These are phyloP conservation scores for Neogale vison DNA, from an alignment of 2,113 vertebrate genomes.

Conservation along the genomic window DNA sequence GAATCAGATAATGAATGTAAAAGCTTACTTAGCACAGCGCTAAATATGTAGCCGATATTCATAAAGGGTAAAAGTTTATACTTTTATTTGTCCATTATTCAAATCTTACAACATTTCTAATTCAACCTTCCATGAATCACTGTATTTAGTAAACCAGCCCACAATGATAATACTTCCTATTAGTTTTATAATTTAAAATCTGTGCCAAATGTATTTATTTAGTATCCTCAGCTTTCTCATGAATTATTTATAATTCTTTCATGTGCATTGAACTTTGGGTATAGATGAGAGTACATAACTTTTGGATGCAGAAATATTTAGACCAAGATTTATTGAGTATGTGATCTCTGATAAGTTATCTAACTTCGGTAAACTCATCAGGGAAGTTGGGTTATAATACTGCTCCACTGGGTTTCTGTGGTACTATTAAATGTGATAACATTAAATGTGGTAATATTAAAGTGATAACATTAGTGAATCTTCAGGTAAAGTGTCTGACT, in stretches of 20 bases:
- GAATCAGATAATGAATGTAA: neutral
- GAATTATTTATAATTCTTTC: neutral
- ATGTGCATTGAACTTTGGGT: neutral
- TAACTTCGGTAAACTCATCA: neutral
- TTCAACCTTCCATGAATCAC: neutral
- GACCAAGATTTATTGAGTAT: neutral
- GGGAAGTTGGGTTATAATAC: neutral
- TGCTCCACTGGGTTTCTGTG: neutral
- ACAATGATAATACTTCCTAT: neutral
- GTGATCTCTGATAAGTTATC: neutral
- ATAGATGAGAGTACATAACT: neutral
- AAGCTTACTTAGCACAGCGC: neutral
- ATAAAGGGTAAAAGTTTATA: neutral
- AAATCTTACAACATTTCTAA: neutral
- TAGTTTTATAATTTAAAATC: slow-evolving; percentile 1
- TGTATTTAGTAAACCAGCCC: neutral
- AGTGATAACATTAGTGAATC: neutral
- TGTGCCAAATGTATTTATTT: neutral
- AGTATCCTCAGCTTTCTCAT: neutral
- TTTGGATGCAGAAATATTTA: neutral
- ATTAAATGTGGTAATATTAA: neutral
- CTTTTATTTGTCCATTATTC: neutral
- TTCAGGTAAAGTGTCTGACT: neutral
- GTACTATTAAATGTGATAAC: neutral
- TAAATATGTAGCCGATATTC: neutral